Evolutionary conservation across 2,888 invertebrate species (phyloP).

Genomic region (Eubasilissa splendida): DNA sequence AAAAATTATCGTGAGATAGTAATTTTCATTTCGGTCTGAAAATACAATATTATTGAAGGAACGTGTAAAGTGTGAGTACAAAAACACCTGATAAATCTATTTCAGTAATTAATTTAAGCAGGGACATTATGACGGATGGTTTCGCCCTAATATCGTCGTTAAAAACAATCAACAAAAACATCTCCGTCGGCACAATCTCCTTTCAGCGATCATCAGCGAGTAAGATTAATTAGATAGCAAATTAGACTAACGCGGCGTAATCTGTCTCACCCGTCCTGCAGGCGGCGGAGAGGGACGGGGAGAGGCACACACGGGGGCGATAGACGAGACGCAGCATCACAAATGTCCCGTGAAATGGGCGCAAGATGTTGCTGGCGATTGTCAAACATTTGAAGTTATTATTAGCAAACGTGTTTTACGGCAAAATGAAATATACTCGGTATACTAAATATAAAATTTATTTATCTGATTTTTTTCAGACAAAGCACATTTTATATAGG

Average conservation of each 20-base stretch:
- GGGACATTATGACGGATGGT: slow-evolving; percentile 33
- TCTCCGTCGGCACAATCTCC: slow-evolving; percentile 38
- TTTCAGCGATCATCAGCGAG: slow-evolving; percentile 41
- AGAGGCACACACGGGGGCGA: slow-evolving; percentile 24
- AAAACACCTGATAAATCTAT: not conserved
- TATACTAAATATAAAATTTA: not conserved
- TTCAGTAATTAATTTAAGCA: not conserved
- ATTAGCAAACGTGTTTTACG: no score
- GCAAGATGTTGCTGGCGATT: slow-evolving; percentile 32
- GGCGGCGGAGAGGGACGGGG: slow-evolving; percentile 38
- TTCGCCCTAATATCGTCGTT: slow-evolving; percentile 29
- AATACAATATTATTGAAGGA: no score
- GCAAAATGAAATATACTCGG: no score
- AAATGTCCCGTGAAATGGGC: slow-evolving; percentile 58
- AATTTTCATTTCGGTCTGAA: no score
- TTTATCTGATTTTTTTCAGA: not conserved
- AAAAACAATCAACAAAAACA: slow-evolving; percentile 47
- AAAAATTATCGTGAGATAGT: no score
- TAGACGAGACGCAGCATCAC: slow-evolving; percentile 35
- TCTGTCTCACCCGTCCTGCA: slow-evolving; percentile 41
- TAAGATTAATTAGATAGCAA: slow-evolving; percentile 58
- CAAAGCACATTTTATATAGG: not conserved
- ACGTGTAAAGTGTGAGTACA: no score
- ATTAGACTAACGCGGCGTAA: slow-evolving; percentile 51
- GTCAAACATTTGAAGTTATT: not conserved